Evolutionary conservation across 2,797 vertebrate genomes (phyloP), one percentile per base, ranked within the genome.

Genomic region (Micromesistius poutassou): DNA sequence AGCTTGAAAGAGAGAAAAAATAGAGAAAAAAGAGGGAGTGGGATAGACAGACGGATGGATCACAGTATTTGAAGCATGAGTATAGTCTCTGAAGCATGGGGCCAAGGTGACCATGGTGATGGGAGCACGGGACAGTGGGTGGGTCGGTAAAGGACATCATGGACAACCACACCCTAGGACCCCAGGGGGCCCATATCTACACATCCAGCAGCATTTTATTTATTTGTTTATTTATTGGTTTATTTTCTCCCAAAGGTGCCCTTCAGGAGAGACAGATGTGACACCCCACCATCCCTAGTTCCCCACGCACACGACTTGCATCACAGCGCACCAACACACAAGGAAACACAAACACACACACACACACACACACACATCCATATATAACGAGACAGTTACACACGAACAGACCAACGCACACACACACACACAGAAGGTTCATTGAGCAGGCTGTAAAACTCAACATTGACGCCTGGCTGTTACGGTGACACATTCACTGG

Each of bases 401-500:
- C 73, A 30, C 13, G 40, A 38, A 74, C 73, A 74, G 10, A 74
- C 38, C 22, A 46, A 70, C 62, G 30, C 25, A 74, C 62, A n/a
- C 25, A 74, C 36, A 14, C 31, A 74, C 36, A 30, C 72, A 38
- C 77, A 71, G 22, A 38, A 72, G 28, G 16, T 50, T 50, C 46
- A 22, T 50, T 50, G 46, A 22, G 46, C 46, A 50, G 46, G 19
- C 68, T 66, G 28, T 76, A 35, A 78, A 80, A 87, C 36, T 74
- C 79, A 81, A 66, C 83, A 85, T 79, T 84, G 79, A 86, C 80
- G 78, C 74, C 1, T 16, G 46, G 46, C 46, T 50, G 46, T 50
- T 50, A 0, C n/a, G 12, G 71, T 87, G 89, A 88, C 89, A 90
- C 86, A 84, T 85, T 84, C 85, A 77, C 87, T 83, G 86, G 84